A percentile compares a stretch with the other conserved stretches of the same genome.
These are phyloP conservation scores for Buathra laborator DNA, from an alignment of 2,888 invertebrate genomes.

Conservation along the genomic window DNA sequence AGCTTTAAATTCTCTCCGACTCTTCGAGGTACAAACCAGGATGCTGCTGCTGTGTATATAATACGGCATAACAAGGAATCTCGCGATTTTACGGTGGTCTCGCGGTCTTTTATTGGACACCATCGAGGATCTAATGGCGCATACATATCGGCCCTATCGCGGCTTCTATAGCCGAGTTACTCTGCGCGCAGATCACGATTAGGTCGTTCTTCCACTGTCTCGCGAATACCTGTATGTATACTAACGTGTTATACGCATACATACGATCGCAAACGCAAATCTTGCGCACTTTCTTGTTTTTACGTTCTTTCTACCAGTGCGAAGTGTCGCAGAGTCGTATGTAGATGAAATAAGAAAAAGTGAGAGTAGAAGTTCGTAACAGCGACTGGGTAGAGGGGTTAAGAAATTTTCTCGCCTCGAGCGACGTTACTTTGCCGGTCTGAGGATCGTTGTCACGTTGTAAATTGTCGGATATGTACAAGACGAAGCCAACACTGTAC, in stretches of 20 bases:
- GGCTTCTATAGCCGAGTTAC: conserved; percentile 56
- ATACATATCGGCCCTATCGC: conserved; percentile 49
- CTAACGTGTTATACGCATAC: conserved; percentile 5
- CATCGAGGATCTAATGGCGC: conserved; percentile 78
- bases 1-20: conserved; percentile 48
- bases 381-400: conserved; percentile 30
- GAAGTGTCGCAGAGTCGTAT: not conserved
- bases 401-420: conserved; percentile 61
- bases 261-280: conserved; percentile 57
- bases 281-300: conserved; percentile 58
- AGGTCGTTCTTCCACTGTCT: conserved; percentile 49
- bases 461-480: conserved; percentile 59
- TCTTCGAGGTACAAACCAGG: conserved; percentile 45
- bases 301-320: conserved; percentile 48
- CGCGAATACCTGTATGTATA: conserved; percentile 1
- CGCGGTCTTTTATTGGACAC: conserved; percentile 78
- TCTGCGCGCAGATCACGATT: conserved; percentile 64
- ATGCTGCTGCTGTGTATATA: conserved; percentile 23
- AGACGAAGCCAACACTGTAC: conserved; percentile 21
- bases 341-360: not conserved
- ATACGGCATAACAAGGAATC: conserved; percentile 79
- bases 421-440: conserved; percentile 59
- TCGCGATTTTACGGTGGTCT: conserved; percentile 79
- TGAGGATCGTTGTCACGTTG: conserved; percentile 68
- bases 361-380: conserved; percentile 14